Evolutionary conservation across 1,140 invertebrate species (phyloP), one percentile per base, ranked within the genome.

Genomic region (Drosophila suzukii): DNA sequence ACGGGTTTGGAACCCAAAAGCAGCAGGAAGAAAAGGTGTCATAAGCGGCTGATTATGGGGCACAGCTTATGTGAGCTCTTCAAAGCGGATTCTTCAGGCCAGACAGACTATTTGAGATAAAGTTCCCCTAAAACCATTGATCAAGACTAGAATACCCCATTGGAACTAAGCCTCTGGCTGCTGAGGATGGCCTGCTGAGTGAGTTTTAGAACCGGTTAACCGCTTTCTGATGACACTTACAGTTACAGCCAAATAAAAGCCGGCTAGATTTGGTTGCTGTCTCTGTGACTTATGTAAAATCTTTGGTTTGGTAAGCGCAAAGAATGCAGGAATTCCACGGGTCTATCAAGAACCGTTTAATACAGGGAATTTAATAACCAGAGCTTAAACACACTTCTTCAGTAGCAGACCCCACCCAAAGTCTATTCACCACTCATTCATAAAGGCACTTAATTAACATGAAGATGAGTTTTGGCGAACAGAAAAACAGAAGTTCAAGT

Each of bases 211-310:
- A 75, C 74, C 56, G 81, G 51, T 73, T 66, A 86, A 86, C 75
- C 59, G 84, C 71, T 78, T 82, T 71, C 77, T 72, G 68, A 82
- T 86, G 79, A 49, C 83, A 83, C 75, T 86, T 65, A 85, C 82
- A 78, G 82, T 85, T 88, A 85, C 60, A 34, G 41, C 38, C 55
- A 58, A 63, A 59, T 58, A 61, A 76, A 56, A 78, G 61, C 55
- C 56, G 47, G 27, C 55, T 7, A 72, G 62, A 55, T 71, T 71
- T 55, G 36, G 46, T 50, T 61, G 50, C 51, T 20, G 39, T 34
- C 50, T 44, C 50, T 44, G 41, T 41, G 59, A 57, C 57, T 59
- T 58, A 70, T 75, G 78, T 62, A 50, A 78, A 86, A 57, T 74
- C 38, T 63, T 20, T 36, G 12, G 54, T 39, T 56, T 55, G 17